Conservation (phyloP, 2,888 invertebrate species). For the Zygothrica quintamaculata region DNA sequence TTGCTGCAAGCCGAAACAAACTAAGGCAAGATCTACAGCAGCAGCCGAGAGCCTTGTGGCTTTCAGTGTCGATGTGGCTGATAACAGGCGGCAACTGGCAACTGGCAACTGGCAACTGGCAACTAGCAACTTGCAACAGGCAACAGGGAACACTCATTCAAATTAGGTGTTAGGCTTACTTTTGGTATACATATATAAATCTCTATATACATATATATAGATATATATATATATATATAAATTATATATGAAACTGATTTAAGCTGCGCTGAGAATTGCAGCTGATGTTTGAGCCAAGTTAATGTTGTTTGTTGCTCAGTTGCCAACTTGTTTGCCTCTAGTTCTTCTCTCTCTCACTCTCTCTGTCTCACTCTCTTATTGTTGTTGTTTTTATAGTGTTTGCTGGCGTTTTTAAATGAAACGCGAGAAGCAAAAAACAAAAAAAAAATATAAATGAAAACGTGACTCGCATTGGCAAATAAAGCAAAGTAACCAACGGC, state of each 20-base stretch:
- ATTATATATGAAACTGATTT: neutral
- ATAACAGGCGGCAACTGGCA: constrained; percentile 33
- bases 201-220: no score
- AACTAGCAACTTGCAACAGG: constrained; percentile 36
- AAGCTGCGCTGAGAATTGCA: constrained; percentile 8
- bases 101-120: constrained; percentile 11
- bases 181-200: constrained; percentile 50
- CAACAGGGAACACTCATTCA: constrained; percentile 47
- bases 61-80: constrained; percentile 43
- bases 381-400: constrained; percentile 24
- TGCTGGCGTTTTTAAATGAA: constrained; percentile 51
- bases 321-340: constrained; percentile 52
- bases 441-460: constrained; percentile 67
- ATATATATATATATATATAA: no score
- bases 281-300: no score
- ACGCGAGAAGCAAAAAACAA: constrained; percentile 17
- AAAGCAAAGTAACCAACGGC: constrained; percentile 60
- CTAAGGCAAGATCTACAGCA: neutral
- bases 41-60: constrained; percentile 12
- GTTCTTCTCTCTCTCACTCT: constrained; percentile 1
- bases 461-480: constrained; percentile 81
- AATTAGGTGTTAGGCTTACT: constrained; percentile 68
- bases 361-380: no score
- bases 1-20: constrained; percentile 12
- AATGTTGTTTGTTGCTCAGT: constrained; percentile 23